Conservation (phyloP, 2,888 invertebrate genomes). For the Parnassius apollo region DNA sequence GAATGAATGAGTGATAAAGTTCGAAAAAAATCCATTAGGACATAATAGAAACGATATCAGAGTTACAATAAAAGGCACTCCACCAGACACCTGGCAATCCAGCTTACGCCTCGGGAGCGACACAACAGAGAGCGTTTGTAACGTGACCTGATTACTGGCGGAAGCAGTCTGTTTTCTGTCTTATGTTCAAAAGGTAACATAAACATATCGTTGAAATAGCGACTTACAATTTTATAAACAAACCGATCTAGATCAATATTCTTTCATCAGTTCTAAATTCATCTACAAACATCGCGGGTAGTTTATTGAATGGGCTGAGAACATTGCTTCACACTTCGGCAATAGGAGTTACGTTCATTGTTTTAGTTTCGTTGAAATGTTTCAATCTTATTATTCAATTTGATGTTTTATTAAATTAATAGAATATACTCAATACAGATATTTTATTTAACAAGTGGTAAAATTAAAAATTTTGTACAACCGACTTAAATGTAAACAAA, state of each 20-base stretch:
- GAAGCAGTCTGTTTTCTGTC: constrained; percentile 26
- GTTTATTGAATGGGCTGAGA: constrained; percentile 9
- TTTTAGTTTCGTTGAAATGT: constrained; percentile 13
- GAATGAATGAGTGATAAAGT: no score
- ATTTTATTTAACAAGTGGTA: no score
- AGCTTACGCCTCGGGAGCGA: constrained; percentile 4
- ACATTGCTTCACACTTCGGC: constrained; percentile 10
- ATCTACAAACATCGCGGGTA: constrained; percentile 1
- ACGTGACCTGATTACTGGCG: constrained; percentile 32
- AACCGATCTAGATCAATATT: constrained; percentile 12
- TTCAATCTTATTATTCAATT: constrained; percentile 11
- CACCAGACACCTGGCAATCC: constrained; percentile 5
- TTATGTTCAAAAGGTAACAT: constrained; percentile 19
- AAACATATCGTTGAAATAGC: constrained; percentile 2
- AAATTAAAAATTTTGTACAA: no score
- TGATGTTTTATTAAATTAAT: background rate
- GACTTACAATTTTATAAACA: constrained; percentile 15
- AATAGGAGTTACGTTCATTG: constrained; percentile 6
- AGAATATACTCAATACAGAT: no score
- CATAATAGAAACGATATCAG: no score
- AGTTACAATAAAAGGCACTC: constrained; percentile 1
- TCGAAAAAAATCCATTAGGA: no score
- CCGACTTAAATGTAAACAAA: no score
- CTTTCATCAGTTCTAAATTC: constrained; percentile 15
- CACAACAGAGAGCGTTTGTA: constrained; percentile 14